Base-by-base conservation (phyloP, 1,140 invertebrate species). In the Eriosoma lanigerum region DNA sequence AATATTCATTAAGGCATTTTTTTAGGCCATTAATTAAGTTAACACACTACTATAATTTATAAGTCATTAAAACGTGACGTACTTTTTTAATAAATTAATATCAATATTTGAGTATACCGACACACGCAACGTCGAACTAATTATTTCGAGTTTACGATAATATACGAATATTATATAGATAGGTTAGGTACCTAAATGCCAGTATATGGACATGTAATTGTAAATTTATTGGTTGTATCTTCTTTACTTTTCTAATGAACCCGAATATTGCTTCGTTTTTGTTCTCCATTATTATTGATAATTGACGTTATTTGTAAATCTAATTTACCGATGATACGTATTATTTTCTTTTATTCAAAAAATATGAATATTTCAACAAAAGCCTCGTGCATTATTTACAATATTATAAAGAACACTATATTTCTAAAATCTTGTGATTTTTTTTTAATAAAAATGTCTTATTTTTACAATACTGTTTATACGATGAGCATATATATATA, bases 21-120 rank as follows among this genome's bases (percentile, higher is more conserved):
- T n/a, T n/a, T n/a, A n/a, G n/a, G n/a, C 32, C 62, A 44, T 66
- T 66, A 13, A 44, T 38, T 66, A 66, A n/a, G 32, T 21, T 44
- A 32, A 66, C 62, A 21, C 62, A 19, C 44, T 66, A 66, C 3
- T 38, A 19, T n/a, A n/a, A n/a, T n/a, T n/a, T n/a, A n/a, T n/a
- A n/a, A n/a, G 26, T 38, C n/a, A 44, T 66, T 21, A 29, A 26
- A 62, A 62, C 15, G 26, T 6, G 1, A 0, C 29, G 32, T 21
- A 44, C 32, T 32, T 32, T 66, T 66, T 66, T 44, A 44, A 66
- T n/a, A n/a, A n/a, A n/a, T 66, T 66, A 66, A 19, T 5, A 13
- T 32, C 19, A 66, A 66, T 66, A 66, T 66, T 66, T 44, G 32
- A 66, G 10, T 21, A 66, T 38, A 12, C 38, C 32, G 32, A 66